Percentiles rank a stretch among this genome's conserved stretches.
phyloP scores from a whole-genome alignment of 2,888 invertebrate genomes.

The Galerucella nymphaeae region DNA sequence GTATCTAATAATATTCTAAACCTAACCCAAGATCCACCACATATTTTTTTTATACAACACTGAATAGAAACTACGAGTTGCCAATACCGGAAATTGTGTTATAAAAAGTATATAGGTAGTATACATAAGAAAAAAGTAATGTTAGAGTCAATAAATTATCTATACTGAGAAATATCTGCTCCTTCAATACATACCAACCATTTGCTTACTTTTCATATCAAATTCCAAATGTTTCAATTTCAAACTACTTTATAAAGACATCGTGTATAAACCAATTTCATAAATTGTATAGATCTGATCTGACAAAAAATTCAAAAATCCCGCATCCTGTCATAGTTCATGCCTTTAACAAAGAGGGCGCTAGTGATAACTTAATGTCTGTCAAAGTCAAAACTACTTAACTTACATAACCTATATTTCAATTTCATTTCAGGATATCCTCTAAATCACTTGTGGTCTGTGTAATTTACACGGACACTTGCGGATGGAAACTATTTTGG shows the following conservation, averaged over 20 bases:
- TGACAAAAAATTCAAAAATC: background rate
- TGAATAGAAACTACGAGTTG: too few species aligned
- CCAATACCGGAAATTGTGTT: too few species aligned
- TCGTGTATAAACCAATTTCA: background rate
- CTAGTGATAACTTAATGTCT: background rate
- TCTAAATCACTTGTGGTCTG: background rate
- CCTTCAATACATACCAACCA: too few species aligned
- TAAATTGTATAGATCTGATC: background rate
- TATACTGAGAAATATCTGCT: too few species aligned
- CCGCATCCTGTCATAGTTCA: background rate
- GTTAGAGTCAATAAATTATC: too few species aligned
- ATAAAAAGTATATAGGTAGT: too few species aligned
- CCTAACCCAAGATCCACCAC: background rate
- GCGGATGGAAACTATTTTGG: background rate
- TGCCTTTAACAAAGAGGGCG: background rate
- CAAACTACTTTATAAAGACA: background rate
- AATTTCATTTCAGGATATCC: too few species aligned
- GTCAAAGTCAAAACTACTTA: background rate
- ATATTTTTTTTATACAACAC: too few species aligned
- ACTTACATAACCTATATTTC: too few species aligned
- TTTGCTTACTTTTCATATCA: too few species aligned
- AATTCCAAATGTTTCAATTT: background rate
- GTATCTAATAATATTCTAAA: constrained; percentile 2
- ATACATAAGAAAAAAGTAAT: too few species aligned
- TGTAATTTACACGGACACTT: background rate